Conservation (phyloP, 2,113 vertebrate species). For the Furnarius figulus region DNA sequence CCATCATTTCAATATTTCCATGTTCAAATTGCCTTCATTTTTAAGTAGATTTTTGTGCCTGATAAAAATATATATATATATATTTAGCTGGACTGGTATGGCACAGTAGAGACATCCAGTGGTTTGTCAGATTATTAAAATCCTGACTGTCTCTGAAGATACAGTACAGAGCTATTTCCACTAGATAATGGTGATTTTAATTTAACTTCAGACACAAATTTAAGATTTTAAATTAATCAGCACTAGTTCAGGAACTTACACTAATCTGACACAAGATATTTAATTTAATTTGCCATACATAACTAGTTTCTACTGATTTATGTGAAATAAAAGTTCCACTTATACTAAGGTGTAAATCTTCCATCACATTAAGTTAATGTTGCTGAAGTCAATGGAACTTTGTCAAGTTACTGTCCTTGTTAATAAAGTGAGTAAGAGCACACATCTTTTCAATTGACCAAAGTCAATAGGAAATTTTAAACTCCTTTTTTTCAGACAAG, state of each 20-base stretch:
- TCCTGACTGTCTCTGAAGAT: constrained; percentile 36
- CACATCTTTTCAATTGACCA: not conserved
- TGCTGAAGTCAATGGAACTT: not conserved
- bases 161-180: not conserved
- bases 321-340: not conserved
- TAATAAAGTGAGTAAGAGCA: not conserved
- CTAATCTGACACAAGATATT: constrained; percentile 14
- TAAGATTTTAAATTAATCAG: constrained; percentile 9
- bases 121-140: constrained; percentile 40
- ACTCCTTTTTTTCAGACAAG: not conserved
- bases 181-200: constrained; percentile 12
- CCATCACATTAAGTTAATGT: not conserved
- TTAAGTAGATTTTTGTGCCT: not conserved
- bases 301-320: not conserved
- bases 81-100: not conserved
- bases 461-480: not conserved
- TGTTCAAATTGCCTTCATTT: constrained; percentile 9
- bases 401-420: not conserved
- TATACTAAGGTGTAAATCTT: not conserved
- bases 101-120: constrained; percentile 46
- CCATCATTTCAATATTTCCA: not conserved
- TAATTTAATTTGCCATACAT: constrained; percentile 22
- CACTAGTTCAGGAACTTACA: constrained; percentile 1
- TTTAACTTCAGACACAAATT: not conserved
- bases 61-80: not conserved